A percentile compares a stretch with the other conserved stretches of the same genome.
These are phyloP conservation scores for Coregonus ussuriensis DNA, from an alignment of 2,797 vertebrate genomes.

Conservation along the genomic window DNA sequence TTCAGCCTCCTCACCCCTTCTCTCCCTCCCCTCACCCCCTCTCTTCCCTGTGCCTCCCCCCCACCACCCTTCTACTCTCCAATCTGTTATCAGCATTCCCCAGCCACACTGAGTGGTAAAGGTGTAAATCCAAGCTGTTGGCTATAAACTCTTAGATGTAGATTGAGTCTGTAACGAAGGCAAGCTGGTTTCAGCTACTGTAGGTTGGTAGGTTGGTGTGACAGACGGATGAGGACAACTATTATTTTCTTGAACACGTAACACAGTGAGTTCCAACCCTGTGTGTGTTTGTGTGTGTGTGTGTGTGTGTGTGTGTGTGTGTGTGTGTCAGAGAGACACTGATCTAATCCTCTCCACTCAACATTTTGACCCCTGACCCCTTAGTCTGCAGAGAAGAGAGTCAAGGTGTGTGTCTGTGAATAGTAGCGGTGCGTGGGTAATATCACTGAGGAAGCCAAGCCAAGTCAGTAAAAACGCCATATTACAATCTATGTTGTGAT, in stretches of 20 bases:
- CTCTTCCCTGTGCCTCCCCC: not conserved
- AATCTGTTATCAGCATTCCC: too few species aligned
- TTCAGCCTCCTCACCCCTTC: not conserved
- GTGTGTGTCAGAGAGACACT: conserved; percentile 12
- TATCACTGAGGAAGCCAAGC: too few species aligned
- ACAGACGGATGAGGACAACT: too few species aligned
- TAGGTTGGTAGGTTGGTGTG: not conserved
- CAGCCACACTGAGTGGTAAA: too few species aligned
- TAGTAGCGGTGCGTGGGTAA: not conserved
- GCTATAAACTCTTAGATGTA: not conserved
- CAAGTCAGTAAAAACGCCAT: too few species aligned
- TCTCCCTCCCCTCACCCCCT: not conserved
- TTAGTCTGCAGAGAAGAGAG: too few species aligned
- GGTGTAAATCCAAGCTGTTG: too few species aligned
- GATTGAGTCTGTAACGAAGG: not conserved
- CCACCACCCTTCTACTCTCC: not conserved
- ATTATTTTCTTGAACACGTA: too few species aligned
- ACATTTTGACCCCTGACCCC: not conserved
- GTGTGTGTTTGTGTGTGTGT: conserved; percentile 12
- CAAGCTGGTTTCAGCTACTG: not conserved
- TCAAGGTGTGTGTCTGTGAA: not conserved
- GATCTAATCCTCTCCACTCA: not conserved
- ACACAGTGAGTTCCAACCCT: too few species aligned
- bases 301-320: conserved; percentile 1
- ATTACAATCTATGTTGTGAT: too few species aligned